A percentile compares a stretch with the other conserved stretches of the same genome.
phyloP scores from a whole-genome alignment of 1,140 invertebrate species.

The Ceratina calcarata region DNA sequence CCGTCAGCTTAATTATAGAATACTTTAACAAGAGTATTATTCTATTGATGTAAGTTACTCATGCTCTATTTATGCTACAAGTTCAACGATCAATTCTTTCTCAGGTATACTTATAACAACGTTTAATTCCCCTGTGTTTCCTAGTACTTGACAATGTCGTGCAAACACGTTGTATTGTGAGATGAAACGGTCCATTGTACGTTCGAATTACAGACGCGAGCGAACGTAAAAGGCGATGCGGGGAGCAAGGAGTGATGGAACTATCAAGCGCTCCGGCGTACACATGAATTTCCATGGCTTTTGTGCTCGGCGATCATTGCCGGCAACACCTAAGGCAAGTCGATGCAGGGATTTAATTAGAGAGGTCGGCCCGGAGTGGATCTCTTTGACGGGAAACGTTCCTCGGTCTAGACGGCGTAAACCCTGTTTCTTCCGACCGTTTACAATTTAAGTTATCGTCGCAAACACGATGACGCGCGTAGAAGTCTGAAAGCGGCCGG shows the following conservation, averaged over 20 bases:
- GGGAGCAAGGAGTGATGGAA: background rate
- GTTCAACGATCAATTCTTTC: too few relatives aligned
- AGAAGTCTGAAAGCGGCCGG: background rate
- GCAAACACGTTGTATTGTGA: background rate
- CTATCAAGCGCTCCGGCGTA: background rate
- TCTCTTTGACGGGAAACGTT: slow-evolving; percentile 31
- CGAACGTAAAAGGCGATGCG: background rate
- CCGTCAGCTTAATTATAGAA: too few relatives aligned
- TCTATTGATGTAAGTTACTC: too few relatives aligned
- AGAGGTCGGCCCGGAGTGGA: background rate
- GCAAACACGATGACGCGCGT: background rate
- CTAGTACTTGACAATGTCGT: too few relatives aligned
- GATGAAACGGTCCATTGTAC: background rate
- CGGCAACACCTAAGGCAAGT: slow-evolving; percentile 20
- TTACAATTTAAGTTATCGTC: background rate
- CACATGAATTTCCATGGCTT: slow-evolving; percentile 9
- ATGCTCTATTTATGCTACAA: too few relatives aligned
- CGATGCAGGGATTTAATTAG: slow-evolving; percentile 41
- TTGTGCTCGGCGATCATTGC: slow-evolving; percentile 15
- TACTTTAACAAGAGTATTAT: too few relatives aligned
- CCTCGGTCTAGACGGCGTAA: slow-evolving; percentile 10
- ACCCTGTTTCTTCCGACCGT: slow-evolving; percentile 25
- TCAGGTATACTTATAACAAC: too few relatives aligned
- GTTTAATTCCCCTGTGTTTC: too few relatives aligned
- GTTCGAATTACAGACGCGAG: background rate